Evolutionary conservation across 2,888 invertebrate genomes (phyloP).

Genomic region (Phaedon cochleariae): DNA sequence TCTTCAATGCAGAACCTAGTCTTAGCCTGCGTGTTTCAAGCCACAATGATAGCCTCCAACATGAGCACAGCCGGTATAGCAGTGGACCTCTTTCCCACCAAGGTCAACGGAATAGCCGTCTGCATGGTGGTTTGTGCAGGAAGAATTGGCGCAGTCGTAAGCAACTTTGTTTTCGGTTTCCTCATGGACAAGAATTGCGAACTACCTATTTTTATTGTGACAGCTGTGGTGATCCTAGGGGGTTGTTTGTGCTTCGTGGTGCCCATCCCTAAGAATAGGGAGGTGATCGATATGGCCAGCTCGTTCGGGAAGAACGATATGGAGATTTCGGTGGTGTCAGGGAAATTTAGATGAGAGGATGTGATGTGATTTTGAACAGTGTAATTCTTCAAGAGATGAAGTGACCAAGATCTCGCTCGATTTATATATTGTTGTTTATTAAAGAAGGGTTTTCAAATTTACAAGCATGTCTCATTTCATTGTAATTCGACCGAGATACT

Average conservation of each 20-base stretch:
- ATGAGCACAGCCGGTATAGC: constrained; percentile 57
- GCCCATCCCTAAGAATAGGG: constrained; percentile 40
- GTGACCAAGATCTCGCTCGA: too few relatives aligned
- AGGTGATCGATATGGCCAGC: neutral
- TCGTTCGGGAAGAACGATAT: neutral
- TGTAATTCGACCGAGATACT: too few relatives aligned
- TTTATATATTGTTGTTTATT: too few relatives aligned
- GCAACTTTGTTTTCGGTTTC: constrained; percentile 71
- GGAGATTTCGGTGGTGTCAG: constrained; percentile 21
- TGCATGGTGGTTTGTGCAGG: constrained; percentile 73
- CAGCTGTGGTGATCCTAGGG: constrained; percentile 62
- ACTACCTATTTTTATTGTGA: constrained; percentile 71
- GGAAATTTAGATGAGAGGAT: neutral
- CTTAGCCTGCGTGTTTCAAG: constrained; percentile 65
- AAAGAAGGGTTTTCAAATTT: too few relatives aligned
- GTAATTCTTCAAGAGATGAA: too few relatives aligned
- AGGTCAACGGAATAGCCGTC: constrained; percentile 69
- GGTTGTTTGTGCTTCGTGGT: constrained; percentile 59
- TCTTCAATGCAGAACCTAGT: constrained; percentile 68
- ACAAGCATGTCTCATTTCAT: too few relatives aligned
- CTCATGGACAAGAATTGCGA: constrained; percentile 71
- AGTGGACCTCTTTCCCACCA: constrained; percentile 59
- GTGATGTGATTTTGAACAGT: neutral
- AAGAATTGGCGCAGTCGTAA: constrained; percentile 71
- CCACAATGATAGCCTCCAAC: constrained; percentile 64